A percentile compares a stretch with the other conserved stretches of the same genome.
phyloP scores from a whole-genome alignment of 1,140 invertebrate species.

The Meloidogyne hapla region DNA sequence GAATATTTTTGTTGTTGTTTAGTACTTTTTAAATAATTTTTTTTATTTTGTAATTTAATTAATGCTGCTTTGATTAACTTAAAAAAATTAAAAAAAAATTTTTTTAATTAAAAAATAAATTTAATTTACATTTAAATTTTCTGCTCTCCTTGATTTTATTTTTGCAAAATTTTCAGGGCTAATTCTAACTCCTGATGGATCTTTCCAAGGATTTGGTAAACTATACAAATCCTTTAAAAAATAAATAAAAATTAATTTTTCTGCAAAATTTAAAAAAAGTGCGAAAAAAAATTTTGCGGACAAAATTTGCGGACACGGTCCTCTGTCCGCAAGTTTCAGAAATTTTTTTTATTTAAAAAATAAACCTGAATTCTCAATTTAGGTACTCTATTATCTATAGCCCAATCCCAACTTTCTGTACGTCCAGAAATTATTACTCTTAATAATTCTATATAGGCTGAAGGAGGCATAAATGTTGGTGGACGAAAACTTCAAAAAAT shows the following conservation, averaged over 20 bases:
- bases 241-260: not conserved
- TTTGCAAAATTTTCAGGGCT: not conserved
- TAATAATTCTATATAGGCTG: not conserved
- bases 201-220: not conserved
- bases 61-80: slow-evolving; percentile 1
- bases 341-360: not conserved
- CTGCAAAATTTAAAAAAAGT: too few relatives aligned
- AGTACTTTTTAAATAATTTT: not conserved
- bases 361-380: not conserved
- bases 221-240: not conserved
- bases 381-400: not conserved
- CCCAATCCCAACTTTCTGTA: not conserved
- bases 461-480: not conserved
- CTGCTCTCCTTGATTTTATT: not conserved
- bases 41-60: not conserved
- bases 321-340: too few relatives aligned
- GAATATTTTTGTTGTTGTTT: not conserved
- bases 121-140: not conserved
- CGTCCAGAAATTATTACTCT: not conserved
- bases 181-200: not conserved
- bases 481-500: not conserved
- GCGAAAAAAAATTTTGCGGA: too few relatives aligned
- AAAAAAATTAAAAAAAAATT: not conserved
- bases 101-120: not conserved
- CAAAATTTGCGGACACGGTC: too few relatives aligned